phyloP scores from a whole-genome alignment of 2,888 invertebrate species.

The Ectropis crepuscularia region DNA sequence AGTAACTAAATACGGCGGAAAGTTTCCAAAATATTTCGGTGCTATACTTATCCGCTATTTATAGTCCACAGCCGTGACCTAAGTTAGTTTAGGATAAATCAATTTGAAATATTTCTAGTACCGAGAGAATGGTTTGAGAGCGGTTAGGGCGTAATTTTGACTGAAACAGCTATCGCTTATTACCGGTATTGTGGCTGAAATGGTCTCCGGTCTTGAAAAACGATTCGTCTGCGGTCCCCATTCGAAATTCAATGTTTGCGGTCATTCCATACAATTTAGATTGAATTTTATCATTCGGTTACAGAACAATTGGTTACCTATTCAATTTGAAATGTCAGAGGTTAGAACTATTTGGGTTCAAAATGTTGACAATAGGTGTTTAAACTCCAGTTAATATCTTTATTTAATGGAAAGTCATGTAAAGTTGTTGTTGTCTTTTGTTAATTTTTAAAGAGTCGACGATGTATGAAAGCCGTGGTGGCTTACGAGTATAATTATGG shows the following conservation, averaged over 20 bases:
- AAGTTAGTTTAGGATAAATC: conserved; percentile 25
- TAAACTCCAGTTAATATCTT: too few relatives aligned
- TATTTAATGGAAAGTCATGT: too few relatives aligned
- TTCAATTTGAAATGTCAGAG: conserved; percentile 19
- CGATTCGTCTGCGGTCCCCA: conserved; percentile 57
- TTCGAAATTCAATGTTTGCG: conserved; percentile 50
- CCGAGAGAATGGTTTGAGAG: conserved; percentile 43
- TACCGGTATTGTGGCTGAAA: conserved; percentile 68
- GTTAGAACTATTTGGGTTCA: conserved; percentile 4
- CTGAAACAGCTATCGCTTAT: conserved; percentile 54
- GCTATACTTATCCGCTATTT: conserved; percentile 13
- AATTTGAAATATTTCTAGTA: conserved; percentile 27
- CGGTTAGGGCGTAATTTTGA: conserved; percentile 55
- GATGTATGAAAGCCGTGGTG: too few relatives aligned
- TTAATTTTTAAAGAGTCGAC: too few relatives aligned
- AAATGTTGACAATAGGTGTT: not conserved
- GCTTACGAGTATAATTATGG: too few relatives aligned
- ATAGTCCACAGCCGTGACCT: conserved; percentile 20
- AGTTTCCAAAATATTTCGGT: not conserved
- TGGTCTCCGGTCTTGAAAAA: conserved; percentile 69
- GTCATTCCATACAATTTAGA: conserved; percentile 50
- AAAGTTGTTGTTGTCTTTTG: too few relatives aligned
- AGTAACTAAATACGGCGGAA: too few relatives aligned
- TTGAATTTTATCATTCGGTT: conserved; percentile 48
- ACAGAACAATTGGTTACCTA: conserved; percentile 35